Evolutionary conservation across 2,888 invertebrate genomes (phyloP), one percentile per base, ranked within the genome.

Genomic region (Crepidodera aurea): DNA sequence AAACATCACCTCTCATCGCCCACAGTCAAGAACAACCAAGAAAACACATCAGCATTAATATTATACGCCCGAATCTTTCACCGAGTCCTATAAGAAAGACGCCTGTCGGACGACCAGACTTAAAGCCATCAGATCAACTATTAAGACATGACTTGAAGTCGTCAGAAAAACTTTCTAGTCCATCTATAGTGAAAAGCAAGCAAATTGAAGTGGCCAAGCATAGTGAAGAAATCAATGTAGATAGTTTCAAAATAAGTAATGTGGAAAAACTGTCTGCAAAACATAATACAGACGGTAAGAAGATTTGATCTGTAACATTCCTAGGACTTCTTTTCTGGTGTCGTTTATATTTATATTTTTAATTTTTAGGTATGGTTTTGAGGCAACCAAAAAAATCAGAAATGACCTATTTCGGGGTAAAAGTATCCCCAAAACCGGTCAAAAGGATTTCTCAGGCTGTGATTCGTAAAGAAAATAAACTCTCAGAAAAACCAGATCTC

Each of bases 391-490:
- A 76, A 65, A 76, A 77, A 62, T 80, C 80, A 0, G 80, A 81
- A 73, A 78, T 81, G 79, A 77, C 79, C 1, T 81, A 81, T 56
- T 81, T 81, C 60, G 81, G 81, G 10, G 73, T 80, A 0, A 72
- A 75, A 34, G 64, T 73, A 2, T 74, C 77, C 6, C 76, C 77
- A 2, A 76, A 75, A 66, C 66, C 72, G 6, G 50, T 61, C 4
- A 71, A 66, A 51, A 73, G 70, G 64, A 63, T 67, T 29, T 62
- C 68, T 25, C 68, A 72, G 60, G 67, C 73, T 71, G 70, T 72
- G 69, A 73, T 71, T 60, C 67, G 68, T 44, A 71, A 69, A 66
- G 69, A 73, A 53, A 68, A 55, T 39, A 73, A 71, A 59, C 54
- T 72, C 19, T 68, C 22, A 22, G 75, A 79, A n/a, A 78, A 78